Evolutionary conservation across 2,797 vertebrate species (phyloP).

Genomic region (Acanthurus lineatus): DNA sequence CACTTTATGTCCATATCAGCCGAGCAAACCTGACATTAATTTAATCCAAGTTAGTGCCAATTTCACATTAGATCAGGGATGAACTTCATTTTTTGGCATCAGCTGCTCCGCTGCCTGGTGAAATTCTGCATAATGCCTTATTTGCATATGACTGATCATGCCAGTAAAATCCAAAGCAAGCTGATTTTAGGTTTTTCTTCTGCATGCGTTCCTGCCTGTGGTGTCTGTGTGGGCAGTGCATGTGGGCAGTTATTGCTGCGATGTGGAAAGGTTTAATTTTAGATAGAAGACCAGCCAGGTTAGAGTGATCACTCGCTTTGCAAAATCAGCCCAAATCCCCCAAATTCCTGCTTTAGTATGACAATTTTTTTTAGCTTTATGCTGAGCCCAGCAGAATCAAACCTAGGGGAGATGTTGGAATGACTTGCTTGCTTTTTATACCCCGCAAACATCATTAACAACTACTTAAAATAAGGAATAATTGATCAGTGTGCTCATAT

Average conservation of each 20-base stretch:
- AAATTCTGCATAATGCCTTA: not conserved
- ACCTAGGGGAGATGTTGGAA: not conserved
- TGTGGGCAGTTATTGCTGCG: slow-evolving; percentile 6
- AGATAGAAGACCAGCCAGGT: not conserved
- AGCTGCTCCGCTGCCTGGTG: not conserved
- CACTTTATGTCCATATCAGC: not conserved
- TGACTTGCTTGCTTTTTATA: not conserved
- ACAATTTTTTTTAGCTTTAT: not conserved
- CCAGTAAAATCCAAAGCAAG: not conserved
- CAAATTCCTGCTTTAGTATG: no score
- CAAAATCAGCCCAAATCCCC: not conserved
- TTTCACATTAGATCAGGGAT: slow-evolving; percentile 4
- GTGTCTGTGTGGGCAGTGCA: not conserved
- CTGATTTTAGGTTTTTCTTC: not conserved
- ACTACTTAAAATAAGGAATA: not conserved
- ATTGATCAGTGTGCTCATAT: no score
- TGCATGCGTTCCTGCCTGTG: not conserved
- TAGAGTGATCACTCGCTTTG: slow-evolving; percentile 8
- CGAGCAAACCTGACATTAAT: not conserved
- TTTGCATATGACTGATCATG: slow-evolving; percentile 4
- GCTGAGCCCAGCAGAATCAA: not conserved
- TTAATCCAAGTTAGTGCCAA: not conserved
- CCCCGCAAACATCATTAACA: not conserved
- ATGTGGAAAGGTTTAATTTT: slow-evolving; percentile 1
- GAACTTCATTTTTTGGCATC: not conserved